phyloP scores from a whole-genome alignment of 2,797 vertebrate genomes.

The Meriones psammophilus region DNA sequence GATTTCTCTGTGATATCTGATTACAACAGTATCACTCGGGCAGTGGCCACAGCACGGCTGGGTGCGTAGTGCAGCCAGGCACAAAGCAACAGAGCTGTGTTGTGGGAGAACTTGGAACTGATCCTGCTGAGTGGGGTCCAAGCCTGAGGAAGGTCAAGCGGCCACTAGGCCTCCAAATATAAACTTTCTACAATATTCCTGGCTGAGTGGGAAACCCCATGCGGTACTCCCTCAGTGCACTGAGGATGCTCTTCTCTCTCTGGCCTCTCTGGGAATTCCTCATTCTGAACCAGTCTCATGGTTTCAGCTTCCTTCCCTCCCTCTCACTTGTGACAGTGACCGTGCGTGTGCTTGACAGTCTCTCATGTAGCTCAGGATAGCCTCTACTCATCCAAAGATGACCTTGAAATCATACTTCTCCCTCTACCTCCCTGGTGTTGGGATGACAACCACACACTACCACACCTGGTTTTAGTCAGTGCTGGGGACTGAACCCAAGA shows the following conservation, averaged over 20 bases:
- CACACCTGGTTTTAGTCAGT: not conserved
- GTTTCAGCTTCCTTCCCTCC: not conserved
- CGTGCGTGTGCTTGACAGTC: not conserved
- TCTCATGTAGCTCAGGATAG: not conserved
- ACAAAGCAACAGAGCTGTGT: not conserved
- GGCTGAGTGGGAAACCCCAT: not conserved
- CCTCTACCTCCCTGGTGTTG: not conserved
- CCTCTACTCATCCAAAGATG: not conserved
- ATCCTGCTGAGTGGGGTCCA: not conserved
- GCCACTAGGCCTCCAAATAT: not conserved
- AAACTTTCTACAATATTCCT: not conserved
- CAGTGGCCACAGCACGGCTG: not conserved
- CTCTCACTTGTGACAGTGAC: not conserved
- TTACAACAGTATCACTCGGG: rapidly evolving
- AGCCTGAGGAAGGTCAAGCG: not conserved
- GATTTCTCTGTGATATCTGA: not conserved
- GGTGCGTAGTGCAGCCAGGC: not conserved
- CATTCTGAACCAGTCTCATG: not conserved
- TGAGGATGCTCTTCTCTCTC: not conserved
- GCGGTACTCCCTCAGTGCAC: not conserved
- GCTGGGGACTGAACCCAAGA: not conserved
- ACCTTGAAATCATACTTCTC: not conserved
- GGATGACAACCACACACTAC: not conserved
- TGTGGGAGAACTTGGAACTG: not conserved
- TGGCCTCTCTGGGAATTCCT: not conserved